Evolutionary conservation across 2,113 vertebrate genomes (phyloP), one percentile per base, ranked within the genome.

Genomic region (Zapornia atra): DNA sequence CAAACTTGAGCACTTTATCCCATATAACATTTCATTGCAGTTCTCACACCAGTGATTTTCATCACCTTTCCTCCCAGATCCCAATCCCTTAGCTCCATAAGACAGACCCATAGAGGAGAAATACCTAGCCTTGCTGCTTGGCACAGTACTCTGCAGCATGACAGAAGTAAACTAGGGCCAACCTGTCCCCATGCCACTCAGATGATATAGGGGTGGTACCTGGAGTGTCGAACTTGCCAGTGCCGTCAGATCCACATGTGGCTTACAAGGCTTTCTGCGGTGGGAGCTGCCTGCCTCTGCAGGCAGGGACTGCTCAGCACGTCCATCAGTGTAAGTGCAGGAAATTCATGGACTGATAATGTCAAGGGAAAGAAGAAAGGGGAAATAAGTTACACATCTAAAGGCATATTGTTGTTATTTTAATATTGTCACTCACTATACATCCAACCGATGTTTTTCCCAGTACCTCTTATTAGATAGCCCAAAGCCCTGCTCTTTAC

Each of bases 151-250:
- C 34, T 61, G 33, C 40, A 72, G 33, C 20, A 36, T 53, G 33
- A 9, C 10, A 29, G 17, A 53, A 53, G 38, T 12, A 15, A 83
- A 57, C 9, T 26, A 64, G 53, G 31, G 7, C 14, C 36, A 76
- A 2, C 12, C 12, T 64, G 28, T 56, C 9, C 19, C 1, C 0
- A 0, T 14, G 18, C 2, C 2, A 10, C 15, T 48, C 26, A 14
- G 33, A 14, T 29, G 26, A 7, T 3, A 2, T 5, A 33, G 25
- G 11, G 29, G 15, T 56, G 22, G 18, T 44, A 80, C 10, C 24
- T 28, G 59, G 13, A 12, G 4, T 25, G 81, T 38, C 57, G 44
- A 20, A 31, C 38, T 10, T 28, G 6, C 31, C n/a, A 5, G 20
- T 42, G 29, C 13, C 9, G 1, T 29, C 40, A 26, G 26, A 15